A percentile compares a stretch with the other conserved stretches of the same genome.
Evolutionary conservation across 2,797 vertebrate species (phyloP).

Genomic region (Chelidonichthys spinosus): DNA sequence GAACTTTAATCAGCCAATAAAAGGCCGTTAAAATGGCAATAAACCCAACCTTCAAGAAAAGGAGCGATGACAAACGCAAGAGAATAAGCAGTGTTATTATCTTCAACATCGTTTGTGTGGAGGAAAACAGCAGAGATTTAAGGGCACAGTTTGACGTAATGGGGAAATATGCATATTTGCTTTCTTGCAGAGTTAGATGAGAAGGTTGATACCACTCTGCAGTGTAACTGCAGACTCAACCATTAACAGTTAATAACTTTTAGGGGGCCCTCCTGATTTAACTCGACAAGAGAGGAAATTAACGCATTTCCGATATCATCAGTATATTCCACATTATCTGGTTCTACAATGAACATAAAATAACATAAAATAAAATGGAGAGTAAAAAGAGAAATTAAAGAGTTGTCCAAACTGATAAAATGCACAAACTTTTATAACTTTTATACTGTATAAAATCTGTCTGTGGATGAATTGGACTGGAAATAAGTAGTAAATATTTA

Average conservation of each 20-base stretch:
- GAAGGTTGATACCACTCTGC: background rate
- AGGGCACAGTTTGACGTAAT: background rate
- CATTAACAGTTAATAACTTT: background rate
- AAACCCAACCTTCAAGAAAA: conserved; percentile 8
- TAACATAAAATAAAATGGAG: background rate
- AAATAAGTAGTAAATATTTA: conserved; percentile 68
- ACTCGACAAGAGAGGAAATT: conserved; percentile 2
- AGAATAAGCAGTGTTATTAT: conserved; percentile 10
- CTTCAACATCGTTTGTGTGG: background rate
- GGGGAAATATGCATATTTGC: background rate
- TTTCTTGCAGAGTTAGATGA: background rate
- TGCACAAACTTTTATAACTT: conserved; percentile 23
- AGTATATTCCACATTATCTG: background rate
- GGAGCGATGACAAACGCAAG: conserved; percentile 1
- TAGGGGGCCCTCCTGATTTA: background rate
- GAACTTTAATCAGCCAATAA: conserved; percentile 7
- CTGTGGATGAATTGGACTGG: conserved; percentile 40
- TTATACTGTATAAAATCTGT: conserved; percentile 21
- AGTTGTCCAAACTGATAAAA: conserved; percentile 25
- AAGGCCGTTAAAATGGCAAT: conserved; percentile 7
- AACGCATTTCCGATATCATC: background rate
- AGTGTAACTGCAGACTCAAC: background rate
- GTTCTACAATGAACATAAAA: conserved; percentile 6
- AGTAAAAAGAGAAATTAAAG: conserved; percentile 23
- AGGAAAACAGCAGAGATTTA: conserved; percentile 15